Evolutionary conservation across 1,140 invertebrate species (phyloP).

Genomic region (Tachypleus tridentatus): DNA sequence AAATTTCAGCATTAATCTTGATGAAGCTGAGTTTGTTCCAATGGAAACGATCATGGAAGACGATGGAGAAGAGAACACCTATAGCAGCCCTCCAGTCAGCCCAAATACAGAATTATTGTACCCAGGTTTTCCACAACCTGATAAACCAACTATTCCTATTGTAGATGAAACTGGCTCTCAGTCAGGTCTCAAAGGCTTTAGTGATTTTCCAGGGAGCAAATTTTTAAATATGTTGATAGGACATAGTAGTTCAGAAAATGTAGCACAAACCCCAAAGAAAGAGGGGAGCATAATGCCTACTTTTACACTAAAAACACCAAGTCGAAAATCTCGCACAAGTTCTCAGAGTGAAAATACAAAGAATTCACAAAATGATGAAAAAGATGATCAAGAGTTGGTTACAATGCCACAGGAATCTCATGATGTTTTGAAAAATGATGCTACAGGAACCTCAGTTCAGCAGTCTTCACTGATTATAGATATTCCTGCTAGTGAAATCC

Average conservation of each 20-base stretch:
- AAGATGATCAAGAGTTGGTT: no score
- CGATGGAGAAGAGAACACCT: constrained; percentile 21
- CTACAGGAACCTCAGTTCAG: background rate
- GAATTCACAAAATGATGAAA: no score
- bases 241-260: constrained; percentile 15
- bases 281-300: constrained; percentile 7
- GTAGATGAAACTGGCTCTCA: background rate
- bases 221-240: constrained; percentile 23
- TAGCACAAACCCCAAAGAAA: constrained; percentile 11
- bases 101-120: constrained; percentile 17
- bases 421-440: background rate
- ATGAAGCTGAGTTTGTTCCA: constrained; percentile 26
- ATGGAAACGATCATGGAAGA: constrained; percentile 24
- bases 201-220: constrained; percentile 14
- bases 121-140: background rate
- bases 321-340: constrained; percentile 4
- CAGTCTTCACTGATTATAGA: background rate
- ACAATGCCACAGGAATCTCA: no score
- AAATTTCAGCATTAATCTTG: constrained; percentile 18
- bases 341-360: background rate
- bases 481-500: background rate
- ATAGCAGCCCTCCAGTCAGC: constrained; percentile 18
- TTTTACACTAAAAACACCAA: constrained; percentile 15
- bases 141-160: no score
- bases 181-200: constrained; percentile 12